Evolutionary conservation across 2,113 vertebrate genomes (phyloP), one percentile per base, ranked within the genome.

Genomic region (Pogona vitticeps): DNA sequence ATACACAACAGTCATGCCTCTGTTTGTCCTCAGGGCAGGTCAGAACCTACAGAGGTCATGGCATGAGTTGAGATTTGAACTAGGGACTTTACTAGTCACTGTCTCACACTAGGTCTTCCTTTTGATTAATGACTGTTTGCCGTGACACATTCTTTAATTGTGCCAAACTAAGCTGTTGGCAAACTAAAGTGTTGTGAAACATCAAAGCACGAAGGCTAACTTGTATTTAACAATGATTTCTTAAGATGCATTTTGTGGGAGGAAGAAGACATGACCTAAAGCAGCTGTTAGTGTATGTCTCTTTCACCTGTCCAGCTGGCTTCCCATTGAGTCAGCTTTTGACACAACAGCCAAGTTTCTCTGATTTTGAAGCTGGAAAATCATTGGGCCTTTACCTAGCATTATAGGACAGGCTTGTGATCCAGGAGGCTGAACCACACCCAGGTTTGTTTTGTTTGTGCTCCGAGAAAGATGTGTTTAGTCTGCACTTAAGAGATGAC

Each of bases 371-470:
- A 93, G 88, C 46, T 58, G 65, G 46, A 92, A 67, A 84, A 84
- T 86, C 88, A 90, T 0, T 26, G 2, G 3, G 38, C 82, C 58
- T 89, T 90, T 0, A 0, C 88, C 85, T 94, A 86, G 89, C 91
- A 87, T 31, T 40, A n/a, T 90, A 89, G 93, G 86, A 91, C 77
- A 94, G 33, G 23, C 2, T 79, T 86, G 91, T 93, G 90, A 76
- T 93, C 88, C 7, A 2, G 2, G 79, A 93, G 46, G 86, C 70
- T 0, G 23, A 88, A 80, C 76, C 84, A 83, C 90, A 87, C 86
- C 92, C 76, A 21, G 33, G 38, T 68, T 90, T 94, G 80, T 86
- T 93, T 91, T 93, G 77, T 77, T 94, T 93, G 81, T 91, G 73
- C 5, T 10, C 20, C 31, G 76, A 84, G 75, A 86, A 93, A 92